Evolutionary conservation across 30 jellyfish, hydroid and myxozoan species (phyloP).

Genomic region (Rhopilema esculentum): DNA sequence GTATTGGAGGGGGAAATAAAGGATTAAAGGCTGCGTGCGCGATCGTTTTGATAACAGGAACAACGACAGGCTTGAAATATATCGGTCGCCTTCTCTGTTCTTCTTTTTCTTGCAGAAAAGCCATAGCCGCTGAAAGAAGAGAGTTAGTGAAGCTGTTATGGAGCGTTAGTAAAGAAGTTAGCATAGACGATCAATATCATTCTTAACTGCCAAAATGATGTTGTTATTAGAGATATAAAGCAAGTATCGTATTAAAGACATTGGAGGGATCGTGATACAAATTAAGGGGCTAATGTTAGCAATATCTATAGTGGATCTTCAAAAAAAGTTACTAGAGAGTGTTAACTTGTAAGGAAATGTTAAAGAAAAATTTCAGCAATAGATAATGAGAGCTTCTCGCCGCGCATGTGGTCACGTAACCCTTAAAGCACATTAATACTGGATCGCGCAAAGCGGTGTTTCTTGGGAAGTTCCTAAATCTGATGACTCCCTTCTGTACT

Average conservation of each 20-base stretch:
- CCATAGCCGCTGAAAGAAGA: conserved; percentile 66
- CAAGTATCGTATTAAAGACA: not conserved
- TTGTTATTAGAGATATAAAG: not conserved
- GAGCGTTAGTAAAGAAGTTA: not conserved
- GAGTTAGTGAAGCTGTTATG: not conserved
- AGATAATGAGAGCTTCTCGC: not conserved
- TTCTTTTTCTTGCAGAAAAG: conserved; percentile 51
- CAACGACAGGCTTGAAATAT: conserved; percentile 47
- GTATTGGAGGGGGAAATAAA: conserved; percentile 15
- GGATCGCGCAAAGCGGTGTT: not conserved
- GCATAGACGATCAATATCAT: not conserved
- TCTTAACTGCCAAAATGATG: not conserved
- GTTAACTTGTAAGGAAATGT: too few species aligned
- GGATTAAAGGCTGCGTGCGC: conserved; percentile 23
- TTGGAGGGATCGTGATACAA: too few species aligned
- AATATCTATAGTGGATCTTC: too few species aligned
- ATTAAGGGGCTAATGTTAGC: too few species aligned
- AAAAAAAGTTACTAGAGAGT: too few species aligned
- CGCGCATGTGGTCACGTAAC: not conserved
- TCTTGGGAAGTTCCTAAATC: not conserved
- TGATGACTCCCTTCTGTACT: not conserved
- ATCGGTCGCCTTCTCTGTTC: conserved; percentile 50
- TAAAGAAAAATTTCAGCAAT: too few species aligned
- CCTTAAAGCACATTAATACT: too few species aligned
- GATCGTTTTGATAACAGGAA: conserved; percentile 59